Evolutionary conservation across 2,797 vertebrate species (phyloP).

Genomic region (Ctenochaetus hawaiiensis): DNA sequence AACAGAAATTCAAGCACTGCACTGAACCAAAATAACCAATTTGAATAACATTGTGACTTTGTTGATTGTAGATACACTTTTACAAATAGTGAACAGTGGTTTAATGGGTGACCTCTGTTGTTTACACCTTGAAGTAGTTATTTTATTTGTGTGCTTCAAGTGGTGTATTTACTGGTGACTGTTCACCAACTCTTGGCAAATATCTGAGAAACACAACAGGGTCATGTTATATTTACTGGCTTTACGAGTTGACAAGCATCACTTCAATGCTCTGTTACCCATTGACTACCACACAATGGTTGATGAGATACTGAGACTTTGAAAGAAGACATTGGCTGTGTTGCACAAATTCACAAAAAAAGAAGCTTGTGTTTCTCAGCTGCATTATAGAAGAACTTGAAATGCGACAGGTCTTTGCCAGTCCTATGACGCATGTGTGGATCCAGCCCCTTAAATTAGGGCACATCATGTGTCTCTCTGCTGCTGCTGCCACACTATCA

Average conservation of each 20-base stretch:
- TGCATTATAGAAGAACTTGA: slow-evolving; percentile 25
- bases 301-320: slow-evolving; percentile 5
- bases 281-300: not conserved
- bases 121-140: slow-evolving; percentile 6
- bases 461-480: slow-evolving; percentile 24
- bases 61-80: slow-evolving; percentile 1
- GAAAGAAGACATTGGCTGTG: not conserved
- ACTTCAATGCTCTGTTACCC: slow-evolving; percentile 4
- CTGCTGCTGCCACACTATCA: slow-evolving; percentile 3
- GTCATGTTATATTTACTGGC: slow-evolving; percentile 45
- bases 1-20: not conserved
- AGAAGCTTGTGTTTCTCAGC: slow-evolving; percentile 13
- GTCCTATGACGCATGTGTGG: slow-evolving; percentile 5
- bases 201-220: slow-evolving; percentile 29
- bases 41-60: not conserved
- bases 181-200: slow-evolving; percentile 21
- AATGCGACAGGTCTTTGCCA: slow-evolving; percentile 8
- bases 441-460: slow-evolving; percentile 19
- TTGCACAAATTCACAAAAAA: slow-evolving; percentile 1
- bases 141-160: slow-evolving; percentile 29
- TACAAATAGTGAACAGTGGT: not conserved
- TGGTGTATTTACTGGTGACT: slow-evolving; percentile 38
- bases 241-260: slow-evolving; percentile 12
- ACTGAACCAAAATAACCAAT: not conserved
- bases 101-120: not conserved